These are phyloP conservation scores for Meiosimyza decipiens DNA, from an alignment of 2,888 invertebrate species.

Conservation along the genomic window DNA sequence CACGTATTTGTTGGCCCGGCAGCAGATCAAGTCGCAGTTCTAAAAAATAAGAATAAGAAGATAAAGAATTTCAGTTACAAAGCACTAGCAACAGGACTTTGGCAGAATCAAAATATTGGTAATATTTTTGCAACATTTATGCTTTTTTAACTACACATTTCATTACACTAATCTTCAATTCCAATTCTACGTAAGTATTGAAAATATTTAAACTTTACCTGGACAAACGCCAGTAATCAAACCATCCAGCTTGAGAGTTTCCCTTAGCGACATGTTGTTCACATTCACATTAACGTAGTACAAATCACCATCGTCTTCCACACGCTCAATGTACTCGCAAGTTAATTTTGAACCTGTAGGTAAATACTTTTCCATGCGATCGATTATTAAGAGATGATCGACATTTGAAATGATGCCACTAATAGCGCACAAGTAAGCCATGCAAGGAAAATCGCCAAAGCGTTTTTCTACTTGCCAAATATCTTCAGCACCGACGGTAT, in stretches of 20 bases:
- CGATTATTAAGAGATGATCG: slow-evolving; percentile 64
- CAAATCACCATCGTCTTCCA: slow-evolving; percentile 47
- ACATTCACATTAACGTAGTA: slow-evolving; percentile 62
- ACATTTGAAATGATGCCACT: slow-evolving; percentile 72
- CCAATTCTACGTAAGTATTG: neutral
- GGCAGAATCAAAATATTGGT: too few relatives aligned
- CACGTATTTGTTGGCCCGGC: slow-evolving; percentile 63
- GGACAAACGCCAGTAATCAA: slow-evolving; percentile 57
- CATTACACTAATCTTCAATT: neutral
- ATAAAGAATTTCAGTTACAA: neutral
- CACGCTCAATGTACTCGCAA: slow-evolving; percentile 58
- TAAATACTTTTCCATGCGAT: slow-evolving; percentile 63
- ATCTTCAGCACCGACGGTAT: slow-evolving; percentile 72
- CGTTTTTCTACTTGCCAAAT: slow-evolving; percentile 78
- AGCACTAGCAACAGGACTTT: too few relatives aligned
- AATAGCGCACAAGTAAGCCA: slow-evolving; percentile 78
- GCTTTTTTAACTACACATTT: neutral
- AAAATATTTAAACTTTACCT: slow-evolving; percentile 40
- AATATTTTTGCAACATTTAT: neutral
- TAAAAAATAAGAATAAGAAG: slow-evolving; percentile 41
- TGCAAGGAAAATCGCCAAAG: slow-evolving; percentile 75
- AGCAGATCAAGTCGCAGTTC: slow-evolving; percentile 60
- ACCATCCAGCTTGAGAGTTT: slow-evolving; percentile 56
- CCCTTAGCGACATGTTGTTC: slow-evolving; percentile 58
- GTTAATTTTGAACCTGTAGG: slow-evolving; percentile 57